Evolutionary conservation across 64 coral and sea anemone species (phyloP).

Genomic region (Platygyra sinensis): DNA sequence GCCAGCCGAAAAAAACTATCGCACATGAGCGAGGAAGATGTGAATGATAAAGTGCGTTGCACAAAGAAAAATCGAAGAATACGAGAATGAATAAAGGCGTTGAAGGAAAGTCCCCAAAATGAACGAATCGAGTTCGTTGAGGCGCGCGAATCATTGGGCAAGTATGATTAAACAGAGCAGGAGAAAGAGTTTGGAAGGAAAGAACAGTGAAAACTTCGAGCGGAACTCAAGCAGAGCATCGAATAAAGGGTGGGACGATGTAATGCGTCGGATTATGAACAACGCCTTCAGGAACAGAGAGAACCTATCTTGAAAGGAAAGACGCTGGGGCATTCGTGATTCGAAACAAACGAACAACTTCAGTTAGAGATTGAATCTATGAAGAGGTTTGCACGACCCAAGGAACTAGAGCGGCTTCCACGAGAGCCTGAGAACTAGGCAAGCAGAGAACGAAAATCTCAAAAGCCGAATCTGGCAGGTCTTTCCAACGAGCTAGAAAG

Average conservation of each 20-base stretch:
- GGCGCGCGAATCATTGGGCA: constrained; percentile 29
- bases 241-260: constrained; percentile 29
- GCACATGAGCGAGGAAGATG: too few species aligned
- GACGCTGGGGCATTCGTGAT: constrained; percentile 9
- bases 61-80: constrained; percentile 26
- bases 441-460: constrained; percentile 65
- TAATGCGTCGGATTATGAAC: constrained; percentile 43
- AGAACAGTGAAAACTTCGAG: constrained; percentile 42
- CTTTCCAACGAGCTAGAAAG: constrained; percentile 71
- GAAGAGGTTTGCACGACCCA: constrained; percentile 41
- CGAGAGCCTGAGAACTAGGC: constrained; percentile 72
- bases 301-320: constrained; percentile 33
- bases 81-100: constrained; percentile 67
- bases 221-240: constrained; percentile 40
- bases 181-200: constrained; percentile 62
- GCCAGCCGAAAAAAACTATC: too few species aligned
- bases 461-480: constrained; percentile 76
- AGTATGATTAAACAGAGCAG: constrained; percentile 39
- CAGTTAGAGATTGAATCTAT: constrained; percentile 48
- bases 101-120: constrained; percentile 61
- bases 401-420: constrained; percentile 69
- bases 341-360: constrained; percentile 33
- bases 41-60: constrained; percentile 10
- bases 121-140: constrained; percentile 56
- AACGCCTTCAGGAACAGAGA: constrained; percentile 51